phyloP scores from a whole-genome alignment of 2,797 vertebrate species.

The Scolopax rusticola region DNA sequence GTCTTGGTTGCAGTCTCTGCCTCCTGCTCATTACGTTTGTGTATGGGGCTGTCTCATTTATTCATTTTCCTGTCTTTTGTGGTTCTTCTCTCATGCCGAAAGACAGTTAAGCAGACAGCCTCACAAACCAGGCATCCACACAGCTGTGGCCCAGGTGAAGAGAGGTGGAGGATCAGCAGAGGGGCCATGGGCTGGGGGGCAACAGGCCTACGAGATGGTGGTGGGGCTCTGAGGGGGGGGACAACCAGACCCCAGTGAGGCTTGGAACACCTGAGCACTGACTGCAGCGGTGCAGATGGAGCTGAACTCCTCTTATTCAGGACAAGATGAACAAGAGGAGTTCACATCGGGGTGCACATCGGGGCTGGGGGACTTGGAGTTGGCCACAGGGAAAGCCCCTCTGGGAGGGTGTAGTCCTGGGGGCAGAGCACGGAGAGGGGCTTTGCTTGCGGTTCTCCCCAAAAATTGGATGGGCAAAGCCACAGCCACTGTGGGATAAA shows the following conservation, averaged over 20 bases:
- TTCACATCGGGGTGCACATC: too few relatives aligned
- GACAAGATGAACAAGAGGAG: not conserved
- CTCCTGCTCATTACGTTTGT: accelerated
- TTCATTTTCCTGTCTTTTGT: not conserved
- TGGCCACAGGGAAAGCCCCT: not conserved
- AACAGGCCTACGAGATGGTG: not conserved
- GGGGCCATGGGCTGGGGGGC: not conserved
- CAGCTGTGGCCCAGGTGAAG: not conserved
- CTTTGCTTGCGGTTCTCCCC: not conserved
- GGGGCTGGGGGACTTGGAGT: too few relatives aligned
- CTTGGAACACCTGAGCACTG: not conserved
- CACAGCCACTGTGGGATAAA: not conserved
- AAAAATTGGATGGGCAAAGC: not conserved
- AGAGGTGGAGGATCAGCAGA: not conserved
- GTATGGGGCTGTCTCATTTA: not conserved
- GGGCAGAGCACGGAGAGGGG: not conserved
- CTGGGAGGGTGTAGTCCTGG: too few relatives aligned
- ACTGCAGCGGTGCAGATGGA: not conserved
- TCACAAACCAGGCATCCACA: not conserved
- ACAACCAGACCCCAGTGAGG: not conserved
- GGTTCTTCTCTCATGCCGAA: not conserved
- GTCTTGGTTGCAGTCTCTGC: not conserved
- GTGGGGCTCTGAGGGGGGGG: not conserved
- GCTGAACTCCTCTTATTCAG: not conserved
- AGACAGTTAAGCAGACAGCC: not conserved